Conservation (phyloP, 2,888 invertebrate genomes). For the Ashinkailepas kermadecensis region DNA sequence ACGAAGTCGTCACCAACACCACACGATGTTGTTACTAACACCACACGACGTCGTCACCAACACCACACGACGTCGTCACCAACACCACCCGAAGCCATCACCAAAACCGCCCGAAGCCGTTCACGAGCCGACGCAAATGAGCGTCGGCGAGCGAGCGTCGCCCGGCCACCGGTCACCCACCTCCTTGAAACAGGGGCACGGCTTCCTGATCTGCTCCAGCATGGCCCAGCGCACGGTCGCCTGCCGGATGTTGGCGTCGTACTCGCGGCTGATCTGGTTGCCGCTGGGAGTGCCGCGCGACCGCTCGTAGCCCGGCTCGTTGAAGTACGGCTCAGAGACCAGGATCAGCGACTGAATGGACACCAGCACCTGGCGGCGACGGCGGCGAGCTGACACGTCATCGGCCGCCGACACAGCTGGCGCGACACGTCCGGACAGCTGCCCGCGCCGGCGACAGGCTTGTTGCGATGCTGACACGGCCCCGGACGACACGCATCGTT, state of each 20-base stretch:
- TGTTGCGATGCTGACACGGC: too few species aligned
- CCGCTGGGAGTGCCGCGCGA: conserved; percentile 81
- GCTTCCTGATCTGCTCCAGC: conserved; percentile 83
- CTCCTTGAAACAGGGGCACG: conserved; percentile 85
- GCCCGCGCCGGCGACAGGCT: too few species aligned
- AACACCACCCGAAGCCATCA: too few species aligned
- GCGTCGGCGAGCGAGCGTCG: too few species aligned
- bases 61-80: not conserved
- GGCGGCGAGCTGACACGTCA: not conserved
- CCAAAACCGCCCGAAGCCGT: too few species aligned
- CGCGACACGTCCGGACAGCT: too few species aligned
- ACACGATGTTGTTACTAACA: not conserved
- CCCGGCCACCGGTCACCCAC: conserved; percentile 43
- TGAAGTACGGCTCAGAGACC: conserved; percentile 88
- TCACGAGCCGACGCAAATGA: too few species aligned
- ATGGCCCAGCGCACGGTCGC: conserved; percentile 94
- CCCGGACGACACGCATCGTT: too few species aligned
- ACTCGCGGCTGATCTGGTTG: conserved; percentile 81
- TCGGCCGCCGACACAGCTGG: too few species aligned
- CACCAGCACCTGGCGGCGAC: conserved; percentile 61
- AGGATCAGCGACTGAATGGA: conserved; percentile 87
- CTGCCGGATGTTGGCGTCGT: conserved; percentile 91
- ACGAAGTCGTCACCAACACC: too few species aligned
- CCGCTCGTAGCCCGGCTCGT: conserved; percentile 89
- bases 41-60: not conserved